A percentile compares a stretch with the other conserved stretches of the same genome.
phyloP scores from a whole-genome alignment of 2,113 vertebrate genomes.

The Ptilonorhynchus violaceus region DNA sequence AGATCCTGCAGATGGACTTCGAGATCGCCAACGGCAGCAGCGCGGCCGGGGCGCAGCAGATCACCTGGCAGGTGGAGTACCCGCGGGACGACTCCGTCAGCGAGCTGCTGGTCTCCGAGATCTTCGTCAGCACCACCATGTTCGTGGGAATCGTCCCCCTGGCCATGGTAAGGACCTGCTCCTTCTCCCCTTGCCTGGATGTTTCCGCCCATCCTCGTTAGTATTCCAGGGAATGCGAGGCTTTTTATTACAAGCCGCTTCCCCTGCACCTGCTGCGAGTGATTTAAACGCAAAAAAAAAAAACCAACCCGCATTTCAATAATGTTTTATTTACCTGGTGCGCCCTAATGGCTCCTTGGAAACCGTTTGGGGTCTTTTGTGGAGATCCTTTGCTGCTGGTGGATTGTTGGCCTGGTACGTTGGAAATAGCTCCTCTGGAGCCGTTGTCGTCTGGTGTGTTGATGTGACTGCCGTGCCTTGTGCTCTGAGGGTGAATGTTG shows the following conservation, averaged over 20 bases:
- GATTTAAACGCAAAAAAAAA: slow-evolving; percentile 44
- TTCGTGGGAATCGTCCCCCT: slow-evolving; percentile 89
- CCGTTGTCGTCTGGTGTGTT: not conserved
- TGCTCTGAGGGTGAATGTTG: not conserved
- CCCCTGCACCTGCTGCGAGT: slow-evolving; percentile 1
- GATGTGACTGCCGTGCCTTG: not conserved
- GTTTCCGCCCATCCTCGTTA: not conserved
- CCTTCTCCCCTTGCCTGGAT: not conserved
- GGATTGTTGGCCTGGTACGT: slow-evolving; percentile 8
- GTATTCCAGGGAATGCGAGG: not conserved
- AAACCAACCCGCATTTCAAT: slow-evolving; percentile 7
- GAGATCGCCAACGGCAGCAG: slow-evolving; percentile 86
- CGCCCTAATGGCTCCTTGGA: slow-evolving; percentile 7
- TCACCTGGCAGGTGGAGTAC: slow-evolving; percentile 92
- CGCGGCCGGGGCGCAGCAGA: slow-evolving; percentile 83
- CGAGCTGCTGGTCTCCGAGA: slow-evolving; percentile 79
- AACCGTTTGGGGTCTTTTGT: not conserved
- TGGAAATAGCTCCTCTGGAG: slow-evolving; percentile 10
- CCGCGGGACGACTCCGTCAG: slow-evolving; percentile 70
- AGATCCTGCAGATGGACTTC: slow-evolving; percentile 93
- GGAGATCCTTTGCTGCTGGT: not conserved
- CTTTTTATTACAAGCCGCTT: not conserved
- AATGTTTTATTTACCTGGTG: slow-evolving; percentile 50
- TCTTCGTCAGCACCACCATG: slow-evolving; percentile 85
- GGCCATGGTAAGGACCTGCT: slow-evolving; percentile 80